These are phyloP conservation scores for Siderastrea siderea DNA, from an alignment of 92 coral and sea anemone genomes.

Conservation along the genomic window DNA sequence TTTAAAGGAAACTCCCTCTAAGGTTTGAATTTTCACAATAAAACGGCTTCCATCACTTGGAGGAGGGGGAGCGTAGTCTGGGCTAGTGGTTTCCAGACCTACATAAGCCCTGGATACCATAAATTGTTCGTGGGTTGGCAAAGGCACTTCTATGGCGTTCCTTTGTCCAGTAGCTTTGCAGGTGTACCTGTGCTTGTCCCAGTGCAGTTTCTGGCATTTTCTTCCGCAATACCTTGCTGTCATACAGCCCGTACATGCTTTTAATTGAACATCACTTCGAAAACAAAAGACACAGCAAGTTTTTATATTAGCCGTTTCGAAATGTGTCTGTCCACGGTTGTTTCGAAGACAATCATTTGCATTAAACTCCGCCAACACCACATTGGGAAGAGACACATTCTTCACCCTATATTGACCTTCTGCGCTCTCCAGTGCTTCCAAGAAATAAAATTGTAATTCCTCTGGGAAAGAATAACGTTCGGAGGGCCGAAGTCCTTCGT, in stretches of 20 bases:
- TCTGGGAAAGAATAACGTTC: slow-evolving; percentile 1
- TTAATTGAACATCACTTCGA: neutral
- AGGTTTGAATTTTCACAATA: slow-evolving; percentile 45
- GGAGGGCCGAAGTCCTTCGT: slow-evolving; percentile 7
- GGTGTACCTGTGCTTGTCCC: slow-evolving; percentile 38
- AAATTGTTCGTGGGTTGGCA: neutral
- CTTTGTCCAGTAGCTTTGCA: slow-evolving; percentile 31
- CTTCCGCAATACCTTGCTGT: slow-evolving; percentile 40
- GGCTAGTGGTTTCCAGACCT: slow-evolving; percentile 39
- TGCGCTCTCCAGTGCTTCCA: neutral
- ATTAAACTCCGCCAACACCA: neutral
- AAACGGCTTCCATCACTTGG: slow-evolving; percentile 51
- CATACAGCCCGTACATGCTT: neutral
- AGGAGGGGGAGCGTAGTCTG: slow-evolving; percentile 9
- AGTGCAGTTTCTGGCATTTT: slow-evolving; percentile 25
- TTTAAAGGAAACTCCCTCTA: neutral
- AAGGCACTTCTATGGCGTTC: neutral
- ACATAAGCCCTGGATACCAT: neutral
- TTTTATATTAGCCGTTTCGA: neutral
- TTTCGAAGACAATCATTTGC: slow-evolving; percentile 3
- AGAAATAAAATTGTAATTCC: neutral
- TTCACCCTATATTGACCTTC: no score
- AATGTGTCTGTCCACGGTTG: neutral
- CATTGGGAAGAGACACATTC: neutral
- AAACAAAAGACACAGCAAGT: slow-evolving; percentile 4